Base-by-base conservation (phyloP, 1,140 invertebrate genomes). In the Akabosia matsudoensis region DNA sequence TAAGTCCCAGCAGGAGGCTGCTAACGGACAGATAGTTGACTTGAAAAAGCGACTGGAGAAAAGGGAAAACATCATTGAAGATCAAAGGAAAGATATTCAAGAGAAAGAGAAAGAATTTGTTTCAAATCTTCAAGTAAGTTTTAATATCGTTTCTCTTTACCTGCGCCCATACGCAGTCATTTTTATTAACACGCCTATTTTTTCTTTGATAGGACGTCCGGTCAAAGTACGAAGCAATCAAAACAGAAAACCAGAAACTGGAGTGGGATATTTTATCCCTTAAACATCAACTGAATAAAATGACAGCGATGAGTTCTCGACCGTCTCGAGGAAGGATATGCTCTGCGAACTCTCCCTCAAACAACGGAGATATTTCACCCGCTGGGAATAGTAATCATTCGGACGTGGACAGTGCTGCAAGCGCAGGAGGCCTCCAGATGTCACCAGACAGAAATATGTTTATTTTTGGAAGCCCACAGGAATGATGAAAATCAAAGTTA, bases 141-240 rank as follows among this genome's bases (percentile, higher is more conserved):
- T 52, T 54, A n/a, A n/a, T n/a, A n/a, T 45, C 37, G 7, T 45
- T 45, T 45, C 37, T 45, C 37, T 45, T 45, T 45, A n/a, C n/a
- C n/a, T n/a, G n/a, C n/a, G n/a, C n/a, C n/a, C n/a, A n/a, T n/a
- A n/a, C 26, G 56, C 52, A 18, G 37, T 4, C 64, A 31, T 16
- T 56, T 76, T 2, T 70, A 2, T 76, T 78, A 56, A n/a, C 56
- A 31, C 30, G 7, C 33, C 37, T 2, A 14, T 22, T 54, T 56
- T 74, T 82, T 88, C 37, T 83, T 88, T 31, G n/a, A 51, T 56
- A 83, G 83, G 88, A 90, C 1, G 85, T 92, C 0, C 90, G 91
- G 81, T 90, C 90, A 56, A 92, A 92, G 82, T 93, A 92, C 82
- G 86, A 88, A 71, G 87, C 88, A 4, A 89, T 92, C 79, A 87